Evolutionary conservation across 2,888 invertebrate species (phyloP).

Genomic region (Microplitis deprimator): DNA sequence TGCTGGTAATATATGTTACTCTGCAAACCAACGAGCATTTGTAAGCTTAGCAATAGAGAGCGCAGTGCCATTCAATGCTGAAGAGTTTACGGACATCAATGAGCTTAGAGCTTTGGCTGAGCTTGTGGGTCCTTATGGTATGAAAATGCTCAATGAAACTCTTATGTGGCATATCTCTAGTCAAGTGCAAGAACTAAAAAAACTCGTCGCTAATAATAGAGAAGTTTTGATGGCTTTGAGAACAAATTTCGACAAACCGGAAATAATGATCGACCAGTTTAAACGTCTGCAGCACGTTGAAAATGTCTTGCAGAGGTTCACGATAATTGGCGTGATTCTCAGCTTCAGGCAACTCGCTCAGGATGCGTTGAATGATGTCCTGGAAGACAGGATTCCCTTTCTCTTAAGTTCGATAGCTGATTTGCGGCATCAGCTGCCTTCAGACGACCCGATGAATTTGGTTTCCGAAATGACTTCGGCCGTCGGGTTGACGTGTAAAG

Average conservation of each 20-base stretch:
- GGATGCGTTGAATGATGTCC: constrained; percentile 92
- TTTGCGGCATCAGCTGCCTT: constrained; percentile 92
- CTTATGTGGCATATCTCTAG: constrained; percentile 99
- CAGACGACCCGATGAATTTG: constrained; percentile 89
- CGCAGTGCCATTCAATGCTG: constrained; percentile 95
- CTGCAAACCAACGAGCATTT: constrained; percentile 96
- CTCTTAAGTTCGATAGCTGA: constrained; percentile 94
- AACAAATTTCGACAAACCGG: constrained; percentile 98
- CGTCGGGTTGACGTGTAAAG: constrained; percentile 92
- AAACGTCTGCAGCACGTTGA: constrained; percentile 92
- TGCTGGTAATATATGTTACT: constrained; percentile 96
- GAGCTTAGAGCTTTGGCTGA: constrained; percentile 96
- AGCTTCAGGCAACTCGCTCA: constrained; percentile 96
- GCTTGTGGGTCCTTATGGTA: constrained; percentile 98
- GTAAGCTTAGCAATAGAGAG: constrained; percentile 94
- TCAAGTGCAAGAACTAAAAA: constrained; percentile 96
- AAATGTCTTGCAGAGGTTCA: constrained; percentile 96
- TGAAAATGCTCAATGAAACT: constrained; percentile 96
- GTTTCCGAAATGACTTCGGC: constrained; percentile 98
- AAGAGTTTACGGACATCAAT: constrained; percentile 97
- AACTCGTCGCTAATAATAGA: constrained; percentile 91
- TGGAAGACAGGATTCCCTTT: constrained; percentile 96
- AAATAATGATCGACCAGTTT: constrained; percentile 97
- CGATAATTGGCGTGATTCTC: constrained; percentile 97
- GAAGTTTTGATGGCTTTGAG: constrained; percentile 91